Conservation (phyloP, 2,113 vertebrate genomes). For the Ifrita kowaldi region DNA sequence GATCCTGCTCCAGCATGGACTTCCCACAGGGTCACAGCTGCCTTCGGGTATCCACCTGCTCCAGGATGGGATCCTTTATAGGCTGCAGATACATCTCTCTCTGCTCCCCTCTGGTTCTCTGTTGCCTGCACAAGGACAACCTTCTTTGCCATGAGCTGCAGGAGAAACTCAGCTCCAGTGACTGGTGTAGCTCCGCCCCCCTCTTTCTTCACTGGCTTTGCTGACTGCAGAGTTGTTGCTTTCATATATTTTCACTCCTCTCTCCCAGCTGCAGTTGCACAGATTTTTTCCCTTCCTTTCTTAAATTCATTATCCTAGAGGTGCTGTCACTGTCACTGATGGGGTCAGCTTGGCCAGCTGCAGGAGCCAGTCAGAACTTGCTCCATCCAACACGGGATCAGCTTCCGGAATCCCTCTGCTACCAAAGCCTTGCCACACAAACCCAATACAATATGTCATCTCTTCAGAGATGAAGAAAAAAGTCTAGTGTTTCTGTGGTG, state of each 20-base stretch:
- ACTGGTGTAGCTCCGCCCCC: fast-evolving
- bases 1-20: fast-evolving
- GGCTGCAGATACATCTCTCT: neutral
- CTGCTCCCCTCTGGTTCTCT: fast-evolving
- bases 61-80: fast-evolving
- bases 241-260: neutral
- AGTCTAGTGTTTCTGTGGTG: neutral
- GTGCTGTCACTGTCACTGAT: fast-evolving
- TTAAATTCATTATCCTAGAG: fast-evolving
- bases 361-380: fast-evolving
- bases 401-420: neutral
- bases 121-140: neutral
- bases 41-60: neutral
- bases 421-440: neutral
- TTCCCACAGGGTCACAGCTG: neutral
- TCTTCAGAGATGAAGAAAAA: neutral
- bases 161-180: fast-evolving
- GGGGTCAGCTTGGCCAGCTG: neutral
- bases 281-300: neutral
- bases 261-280: neutral
- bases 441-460: neutral
- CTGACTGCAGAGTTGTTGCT: neutral
- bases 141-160: neutral
- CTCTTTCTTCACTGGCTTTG: neutral
- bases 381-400: neutral